Conservation (phyloP, 1,140 invertebrate genomes). For the Lanistes nyassanus region DNA sequence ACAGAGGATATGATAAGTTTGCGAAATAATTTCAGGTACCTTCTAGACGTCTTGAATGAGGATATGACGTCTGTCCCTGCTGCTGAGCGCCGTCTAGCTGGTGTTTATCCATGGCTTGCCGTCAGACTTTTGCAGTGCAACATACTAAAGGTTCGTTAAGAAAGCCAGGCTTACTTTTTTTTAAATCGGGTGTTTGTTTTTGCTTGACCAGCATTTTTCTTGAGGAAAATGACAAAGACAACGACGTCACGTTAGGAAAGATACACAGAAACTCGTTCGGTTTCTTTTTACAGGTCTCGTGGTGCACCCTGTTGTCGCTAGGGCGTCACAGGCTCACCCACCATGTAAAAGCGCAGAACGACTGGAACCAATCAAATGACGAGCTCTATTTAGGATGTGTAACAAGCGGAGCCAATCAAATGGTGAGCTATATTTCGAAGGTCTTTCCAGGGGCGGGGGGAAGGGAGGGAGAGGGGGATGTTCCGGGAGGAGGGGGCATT, state of each 20-base stretch:
- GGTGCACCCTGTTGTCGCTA: slow-evolving; percentile 12
- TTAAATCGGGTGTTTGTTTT: slow-evolving; percentile 7
- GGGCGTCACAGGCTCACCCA: slow-evolving; percentile 12
- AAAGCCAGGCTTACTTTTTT: too few relatives aligned
- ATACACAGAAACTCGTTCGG: too few relatives aligned
- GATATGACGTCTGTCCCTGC: background rate
- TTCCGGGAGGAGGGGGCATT: too few relatives aligned
- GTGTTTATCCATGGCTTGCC: slow-evolving; percentile 13
- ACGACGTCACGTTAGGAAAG: background rate
- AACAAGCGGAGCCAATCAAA: too few relatives aligned
- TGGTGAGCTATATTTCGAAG: too few relatives aligned
- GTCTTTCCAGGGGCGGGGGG: too few relatives aligned
- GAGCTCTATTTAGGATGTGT: too few relatives aligned
- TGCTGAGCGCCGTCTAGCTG: background rate
- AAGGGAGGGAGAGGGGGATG: too few relatives aligned
- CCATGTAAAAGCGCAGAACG: too few relatives aligned
- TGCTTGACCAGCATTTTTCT: too few relatives aligned
- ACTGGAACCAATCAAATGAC: too few relatives aligned
- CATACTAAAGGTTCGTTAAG: slow-evolving; percentile 8
- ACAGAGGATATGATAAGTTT: too few relatives aligned
- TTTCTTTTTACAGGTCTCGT: background rate
- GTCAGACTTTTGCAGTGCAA: background rate
- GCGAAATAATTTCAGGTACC: slow-evolving; percentile 16
- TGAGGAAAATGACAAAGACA: background rate
- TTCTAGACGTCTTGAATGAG: slow-evolving; percentile 5